These are phyloP conservation scores for Poecilia gillii DNA, from an alignment of 2,797 vertebrate species.

Conservation along the genomic window DNA sequence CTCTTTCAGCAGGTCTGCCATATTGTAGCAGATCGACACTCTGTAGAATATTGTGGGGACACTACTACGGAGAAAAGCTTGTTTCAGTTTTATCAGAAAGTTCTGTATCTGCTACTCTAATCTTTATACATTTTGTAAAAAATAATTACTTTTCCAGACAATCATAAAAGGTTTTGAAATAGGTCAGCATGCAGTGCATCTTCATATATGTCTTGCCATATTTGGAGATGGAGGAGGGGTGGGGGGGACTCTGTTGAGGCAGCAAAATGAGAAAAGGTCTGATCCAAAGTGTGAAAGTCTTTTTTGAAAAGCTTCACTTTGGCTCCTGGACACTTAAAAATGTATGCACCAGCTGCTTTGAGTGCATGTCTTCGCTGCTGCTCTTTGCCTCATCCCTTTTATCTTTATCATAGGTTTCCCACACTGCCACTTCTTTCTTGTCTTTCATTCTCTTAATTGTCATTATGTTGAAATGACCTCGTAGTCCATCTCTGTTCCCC, in stretches of 20 bases:
- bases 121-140: not conserved
- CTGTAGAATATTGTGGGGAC: not conserved
- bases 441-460: slow-evolving; percentile 34
- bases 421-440: slow-evolving; percentile 1
- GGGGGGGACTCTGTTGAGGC: slow-evolving; percentile 29
- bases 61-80: not conserved
- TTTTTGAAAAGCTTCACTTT: slow-evolving; percentile 42
- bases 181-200: slow-evolving; percentile 23
- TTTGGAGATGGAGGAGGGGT: slow-evolving; percentile 14
- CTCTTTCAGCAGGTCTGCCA: not conserved
- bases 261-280: slow-evolving; percentile 30
- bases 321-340: slow-evolving; percentile 53
- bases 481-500: slow-evolving; percentile 29
- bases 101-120: not conserved
- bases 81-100: not conserved
- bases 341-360: slow-evolving; percentile 52
- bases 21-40: not conserved
- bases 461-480: slow-evolving; percentile 53
- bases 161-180: slow-evolving; percentile 8
- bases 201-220: slow-evolving; percentile 21
- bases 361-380: slow-evolving; percentile 26
- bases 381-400: slow-evolving; percentile 16
- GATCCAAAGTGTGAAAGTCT: slow-evolving; percentile 44
- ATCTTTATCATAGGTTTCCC: slow-evolving; percentile 20
- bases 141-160: not conserved